Evolutionary conservation across 2,797 vertebrate species (phyloP).

Genomic region (Myotis vivesi): DNA sequence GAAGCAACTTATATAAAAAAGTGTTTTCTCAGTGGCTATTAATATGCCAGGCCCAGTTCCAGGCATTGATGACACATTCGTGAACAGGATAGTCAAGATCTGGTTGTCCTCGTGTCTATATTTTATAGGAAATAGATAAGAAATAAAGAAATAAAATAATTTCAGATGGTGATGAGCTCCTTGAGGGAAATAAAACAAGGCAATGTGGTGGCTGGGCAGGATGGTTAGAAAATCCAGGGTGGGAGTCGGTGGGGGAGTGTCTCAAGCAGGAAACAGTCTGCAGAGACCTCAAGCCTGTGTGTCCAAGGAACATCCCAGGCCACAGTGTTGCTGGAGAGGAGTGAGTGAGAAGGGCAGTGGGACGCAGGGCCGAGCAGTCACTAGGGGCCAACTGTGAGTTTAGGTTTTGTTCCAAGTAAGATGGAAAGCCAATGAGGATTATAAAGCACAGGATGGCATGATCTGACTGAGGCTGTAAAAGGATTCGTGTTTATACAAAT

Average conservation of each 20-base stretch:
- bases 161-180: background rate
- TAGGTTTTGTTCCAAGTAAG: background rate
- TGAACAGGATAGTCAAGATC: background rate
- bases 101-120: background rate
- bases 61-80: background rate
- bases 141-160: background rate
- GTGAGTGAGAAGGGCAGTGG: too few relatives aligned
- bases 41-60: background rate
- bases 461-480: background rate
- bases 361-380: background rate
- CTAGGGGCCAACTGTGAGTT: background rate
- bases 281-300: background rate
- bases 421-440: background rate
- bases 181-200: background rate
- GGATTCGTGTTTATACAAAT: background rate
- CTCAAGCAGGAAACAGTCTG: background rate
- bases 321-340: background rate
- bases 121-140: background rate
- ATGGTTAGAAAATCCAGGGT: background rate
- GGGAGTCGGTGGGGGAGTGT: accelerated
- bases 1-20: background rate
- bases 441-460: background rate
- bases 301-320: background rate
- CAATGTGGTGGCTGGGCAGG: background rate
- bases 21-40: background rate